phyloP scores from a whole-genome alignment of 2,113 vertebrate species.

The Eulemur rufifrons region DNA sequence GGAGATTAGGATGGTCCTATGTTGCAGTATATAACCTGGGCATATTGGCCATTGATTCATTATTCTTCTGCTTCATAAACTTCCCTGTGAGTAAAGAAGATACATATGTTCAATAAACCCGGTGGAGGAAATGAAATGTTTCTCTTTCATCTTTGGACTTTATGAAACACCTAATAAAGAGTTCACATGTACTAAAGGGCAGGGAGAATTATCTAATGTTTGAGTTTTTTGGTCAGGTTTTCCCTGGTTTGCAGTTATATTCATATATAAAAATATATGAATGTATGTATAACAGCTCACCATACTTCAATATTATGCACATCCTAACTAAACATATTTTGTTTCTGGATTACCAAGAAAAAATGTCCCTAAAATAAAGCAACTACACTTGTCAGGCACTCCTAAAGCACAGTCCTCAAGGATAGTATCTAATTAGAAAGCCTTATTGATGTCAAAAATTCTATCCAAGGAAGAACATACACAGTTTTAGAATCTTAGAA shows the following conservation, averaged over 20 bases:
- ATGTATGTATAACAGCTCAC: neutral
- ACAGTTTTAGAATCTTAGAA: neutral
- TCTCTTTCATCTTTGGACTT: neutral
- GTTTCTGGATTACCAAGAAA: neutral
- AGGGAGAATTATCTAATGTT: neutral
- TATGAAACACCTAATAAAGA: neutral
- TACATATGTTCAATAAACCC: slow-evolving; percentile 32
- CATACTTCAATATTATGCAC: neutral
- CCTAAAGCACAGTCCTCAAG: neutral
- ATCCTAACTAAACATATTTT: neutral
- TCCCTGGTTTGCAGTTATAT: neutral
- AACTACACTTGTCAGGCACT: neutral
- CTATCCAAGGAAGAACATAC: neutral
- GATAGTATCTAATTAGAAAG: neutral
- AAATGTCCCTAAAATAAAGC: neutral
- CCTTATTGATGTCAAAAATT: neutral
- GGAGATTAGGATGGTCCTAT: neutral
- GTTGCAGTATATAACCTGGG: neutral
- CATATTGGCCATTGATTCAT: neutral
- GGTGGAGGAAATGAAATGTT: neutral
- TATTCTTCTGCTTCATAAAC: neutral
- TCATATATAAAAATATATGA: no score
- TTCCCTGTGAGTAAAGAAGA: slow-evolving; percentile 7
- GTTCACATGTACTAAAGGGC: neutral
- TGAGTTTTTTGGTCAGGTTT: neutral